Base-by-base conservation (phyloP, 2,113 vertebrate species). In the Rhodinocichla rosea region DNA sequence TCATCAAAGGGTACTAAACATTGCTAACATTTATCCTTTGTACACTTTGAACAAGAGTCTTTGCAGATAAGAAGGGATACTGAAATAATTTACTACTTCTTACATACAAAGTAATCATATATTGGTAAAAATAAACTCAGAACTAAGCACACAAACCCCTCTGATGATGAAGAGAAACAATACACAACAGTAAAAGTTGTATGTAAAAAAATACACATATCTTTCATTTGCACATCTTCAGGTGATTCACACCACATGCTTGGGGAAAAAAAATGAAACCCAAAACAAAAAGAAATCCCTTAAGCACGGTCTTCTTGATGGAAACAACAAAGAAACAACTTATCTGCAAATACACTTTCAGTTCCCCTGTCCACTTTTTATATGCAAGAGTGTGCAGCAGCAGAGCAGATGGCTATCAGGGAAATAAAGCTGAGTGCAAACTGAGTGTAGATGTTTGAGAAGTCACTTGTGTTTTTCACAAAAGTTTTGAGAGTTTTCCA, bases 211-310 rank as follows among this genome's bases (percentile, higher is more conserved):
- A 13, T 3, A 3, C 15, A 63, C 55, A 8, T 14, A 68, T 50
- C 44, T 63, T 83, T 33, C 20, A 62, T 27, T 87, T 91, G 15
- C 8, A 22, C 15, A 64, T 15, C 10, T 55, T 83, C 30, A 52
- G 11, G 27, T 42, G 33, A 28, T 59, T 47, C 22, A 45, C 10
- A 79, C 4, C 6, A 75, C 24, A 21, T 24, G 6, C 7, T 16
- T 50, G 3, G 9, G 7, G 1, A 2, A 7, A 32, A 52, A n/a
- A 23, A 17, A 12, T 30, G 4, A 35, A 50, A 30, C 10, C 9
- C 22, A 24, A 39, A 30, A 1, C 6, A 33, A 21, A 40, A 40
- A 35, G 0, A 37, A 60, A 35, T 21, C 32, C 40, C 42, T 80
- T 32, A n/a, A 10, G 35, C 35, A 59, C 10, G 5, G 1, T 35